Percentiles rank a stretch among this genome's conserved stretches.
These are phyloP conservation scores for Mongoloraphidia duomilia DNA, from an alignment of 2,888 invertebrate genomes.

Conservation along the genomic window DNA sequence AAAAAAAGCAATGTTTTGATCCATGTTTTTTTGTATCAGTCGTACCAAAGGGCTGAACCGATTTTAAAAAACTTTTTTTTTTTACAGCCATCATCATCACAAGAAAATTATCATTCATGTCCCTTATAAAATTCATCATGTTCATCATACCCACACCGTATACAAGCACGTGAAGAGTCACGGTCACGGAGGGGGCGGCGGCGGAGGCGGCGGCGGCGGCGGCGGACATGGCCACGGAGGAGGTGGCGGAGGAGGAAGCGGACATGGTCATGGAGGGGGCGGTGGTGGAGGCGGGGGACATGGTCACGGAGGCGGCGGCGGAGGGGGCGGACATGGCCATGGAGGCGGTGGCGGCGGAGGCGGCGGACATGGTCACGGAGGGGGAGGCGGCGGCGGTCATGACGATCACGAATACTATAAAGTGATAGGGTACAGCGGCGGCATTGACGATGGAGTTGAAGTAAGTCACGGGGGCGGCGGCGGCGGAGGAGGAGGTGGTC, in stretches of 20 bases:
- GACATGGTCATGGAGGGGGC: slow-evolving; percentile 15
- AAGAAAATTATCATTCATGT: slow-evolving; percentile 67
- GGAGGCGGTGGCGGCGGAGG: slow-evolving; percentile 15
- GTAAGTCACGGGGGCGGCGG: slow-evolving; percentile 23
- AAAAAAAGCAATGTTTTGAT: no score
- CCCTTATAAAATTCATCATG: slow-evolving; percentile 59
- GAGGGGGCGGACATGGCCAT: slow-evolving; percentile 13
- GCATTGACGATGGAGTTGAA: slow-evolving; percentile 37
- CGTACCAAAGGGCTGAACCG: no score
- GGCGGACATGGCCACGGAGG: slow-evolving; percentile 40
- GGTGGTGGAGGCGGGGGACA: slow-evolving; percentile 16
- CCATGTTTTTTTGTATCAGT: no score
- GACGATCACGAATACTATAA: slow-evolving; percentile 52
- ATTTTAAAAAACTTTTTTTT: no score
- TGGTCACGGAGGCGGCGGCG: slow-evolving; percentile 19
- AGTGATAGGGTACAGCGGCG: slow-evolving; percentile 52
- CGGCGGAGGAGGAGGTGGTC: slow-evolving; percentile 18
- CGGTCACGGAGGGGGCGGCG: slow-evolving; percentile 28
- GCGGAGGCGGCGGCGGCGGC: no score
- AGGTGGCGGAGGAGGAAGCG: slow-evolving; percentile 38
- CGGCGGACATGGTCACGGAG: slow-evolving; percentile 9
- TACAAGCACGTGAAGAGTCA: slow-evolving; percentile 46
- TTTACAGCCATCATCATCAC: slow-evolving; percentile 33
- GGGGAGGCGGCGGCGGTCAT: slow-evolving; percentile 25
- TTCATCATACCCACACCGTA: slow-evolving; percentile 64